Conservation (phyloP, 1,140 invertebrate species). For the Paraescarpia echinospica region DNA sequence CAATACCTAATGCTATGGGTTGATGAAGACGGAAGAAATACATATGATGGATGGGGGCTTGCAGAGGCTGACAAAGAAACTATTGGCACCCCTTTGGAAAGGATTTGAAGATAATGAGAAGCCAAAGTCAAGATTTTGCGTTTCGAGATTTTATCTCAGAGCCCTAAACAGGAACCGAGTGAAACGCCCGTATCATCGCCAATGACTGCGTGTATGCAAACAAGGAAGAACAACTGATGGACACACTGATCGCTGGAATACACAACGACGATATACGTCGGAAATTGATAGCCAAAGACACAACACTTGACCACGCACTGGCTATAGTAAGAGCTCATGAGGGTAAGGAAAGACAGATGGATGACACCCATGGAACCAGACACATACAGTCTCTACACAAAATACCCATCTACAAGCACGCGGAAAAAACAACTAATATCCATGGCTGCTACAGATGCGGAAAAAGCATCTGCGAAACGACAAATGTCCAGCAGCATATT, state of each 20-base stretch:
- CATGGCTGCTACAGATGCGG: neutral
- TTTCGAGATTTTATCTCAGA: conserved; percentile 13
- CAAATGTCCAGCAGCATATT: neutral
- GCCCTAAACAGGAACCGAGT: neutral
- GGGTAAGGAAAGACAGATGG: neutral
- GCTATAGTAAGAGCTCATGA: conserved; percentile 11
- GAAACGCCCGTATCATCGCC: conserved; percentile 2
- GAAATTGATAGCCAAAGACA: conserved; percentile 2
- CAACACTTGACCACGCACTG: neutral
- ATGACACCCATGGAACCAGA: neutral
- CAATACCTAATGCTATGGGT: no score
- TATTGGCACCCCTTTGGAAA: neutral
- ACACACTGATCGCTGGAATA: neutral
- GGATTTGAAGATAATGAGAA: neutral
- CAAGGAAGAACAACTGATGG: conserved; percentile 15
- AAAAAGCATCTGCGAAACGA: neutral
- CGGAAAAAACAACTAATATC: neutral
- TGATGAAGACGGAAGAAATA: no score
- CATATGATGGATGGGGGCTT: neutral
- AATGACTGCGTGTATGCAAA: conserved; percentile 16
- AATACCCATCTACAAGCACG: neutral
- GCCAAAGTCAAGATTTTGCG: neutral
- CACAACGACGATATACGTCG: neutral
- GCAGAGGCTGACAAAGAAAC: neutral
- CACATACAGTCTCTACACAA: neutral